phyloP scores from a whole-genome alignment of 1,140 invertebrate species.

The Anoplophora glabripennis region DNA sequence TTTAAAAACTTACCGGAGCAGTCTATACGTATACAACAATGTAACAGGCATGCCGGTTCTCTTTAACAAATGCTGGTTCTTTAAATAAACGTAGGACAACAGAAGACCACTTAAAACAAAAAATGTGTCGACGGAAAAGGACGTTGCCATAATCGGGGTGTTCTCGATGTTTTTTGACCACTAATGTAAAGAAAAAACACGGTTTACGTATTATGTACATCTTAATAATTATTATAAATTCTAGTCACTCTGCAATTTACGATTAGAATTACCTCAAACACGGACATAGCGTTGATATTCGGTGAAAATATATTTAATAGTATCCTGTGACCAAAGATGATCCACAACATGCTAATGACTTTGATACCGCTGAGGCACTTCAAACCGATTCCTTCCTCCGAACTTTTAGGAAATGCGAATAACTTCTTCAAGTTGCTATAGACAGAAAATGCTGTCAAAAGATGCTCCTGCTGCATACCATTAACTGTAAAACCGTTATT shows the following conservation, averaged over 20 bases:
- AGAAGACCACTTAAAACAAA: slow-evolving; percentile 58
- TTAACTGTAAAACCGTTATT: too few relatives aligned
- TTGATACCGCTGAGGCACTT: slow-evolving; percentile 57
- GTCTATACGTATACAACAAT: slow-evolving; percentile 21
- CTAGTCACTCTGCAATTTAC: too few relatives aligned
- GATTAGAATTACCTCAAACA: slow-evolving; percentile 30
- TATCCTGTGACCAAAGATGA: slow-evolving; percentile 61
- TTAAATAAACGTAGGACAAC: slow-evolving; percentile 55
- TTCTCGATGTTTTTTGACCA: slow-evolving; percentile 38
- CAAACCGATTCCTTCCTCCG: slow-evolving; percentile 35
- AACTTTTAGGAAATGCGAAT: not conserved
- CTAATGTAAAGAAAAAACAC: slow-evolving; percentile 27
- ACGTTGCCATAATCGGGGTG: slow-evolving; percentile 45
- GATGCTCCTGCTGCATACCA: slow-evolving; percentile 22
- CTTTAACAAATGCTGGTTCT: slow-evolving; percentile 22
- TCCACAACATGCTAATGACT: slow-evolving; percentile 65
- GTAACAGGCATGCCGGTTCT: slow-evolving; percentile 13
- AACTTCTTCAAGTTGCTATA: slow-evolving; percentile 43
- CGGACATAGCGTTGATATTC: slow-evolving; percentile 23
- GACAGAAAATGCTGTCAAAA: slow-evolving; percentile 42
- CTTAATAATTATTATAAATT: too few relatives aligned
- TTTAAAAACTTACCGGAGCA: slow-evolving; percentile 22
- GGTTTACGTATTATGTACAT: too few relatives aligned
- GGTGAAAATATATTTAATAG: slow-evolving; percentile 21
- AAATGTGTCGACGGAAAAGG: slow-evolving; percentile 58